These are phyloP conservation scores for Hydrotaea cyrtoneurina DNA, from an alignment of 2,888 invertebrate species.

Conservation along the genomic window DNA sequence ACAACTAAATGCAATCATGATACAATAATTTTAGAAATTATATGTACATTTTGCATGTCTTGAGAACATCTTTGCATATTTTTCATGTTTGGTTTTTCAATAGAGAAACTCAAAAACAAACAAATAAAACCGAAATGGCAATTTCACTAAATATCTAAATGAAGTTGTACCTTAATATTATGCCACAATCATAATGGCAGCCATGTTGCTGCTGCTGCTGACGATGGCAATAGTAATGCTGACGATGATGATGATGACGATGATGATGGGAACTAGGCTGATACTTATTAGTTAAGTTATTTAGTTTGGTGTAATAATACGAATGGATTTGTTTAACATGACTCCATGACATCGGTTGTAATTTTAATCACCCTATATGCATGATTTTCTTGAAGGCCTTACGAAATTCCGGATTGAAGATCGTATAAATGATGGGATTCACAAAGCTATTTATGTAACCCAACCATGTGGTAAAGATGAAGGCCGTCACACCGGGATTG, in stretches of 20 bases:
- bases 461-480: constrained; percentile 97
- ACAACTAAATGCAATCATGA: constrained; percentile 28
- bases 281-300: background rate
- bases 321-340: constrained; percentile 16
- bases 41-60: constrained; percentile 59
- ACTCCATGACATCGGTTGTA: constrained; percentile 48
- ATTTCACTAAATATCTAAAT: constrained; percentile 46
- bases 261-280: background rate
- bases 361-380: constrained; percentile 83
- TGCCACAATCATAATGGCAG: constrained; percentile 20
- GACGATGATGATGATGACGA: constrained; percentile 1
- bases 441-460: constrained; percentile 98
- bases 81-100: background rate
- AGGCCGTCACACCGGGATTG: constrained; percentile 92
- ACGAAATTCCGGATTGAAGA: constrained; percentile 98
- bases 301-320: constrained; percentile 2
- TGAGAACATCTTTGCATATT: constrained; percentile 35
- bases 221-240: background rate
- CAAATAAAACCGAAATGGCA: constrained; percentile 21
- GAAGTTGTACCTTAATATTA: constrained; percentile 48
- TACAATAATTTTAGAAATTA: constrained; percentile 53
- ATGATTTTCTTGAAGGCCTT: constrained; percentile 98
- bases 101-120: background rate
- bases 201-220: background rate
- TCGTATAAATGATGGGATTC: constrained; percentile 96